Evolutionary conservation across 1,140 invertebrate species (phyloP).

Genomic region (Phthorimaea operculella): DNA sequence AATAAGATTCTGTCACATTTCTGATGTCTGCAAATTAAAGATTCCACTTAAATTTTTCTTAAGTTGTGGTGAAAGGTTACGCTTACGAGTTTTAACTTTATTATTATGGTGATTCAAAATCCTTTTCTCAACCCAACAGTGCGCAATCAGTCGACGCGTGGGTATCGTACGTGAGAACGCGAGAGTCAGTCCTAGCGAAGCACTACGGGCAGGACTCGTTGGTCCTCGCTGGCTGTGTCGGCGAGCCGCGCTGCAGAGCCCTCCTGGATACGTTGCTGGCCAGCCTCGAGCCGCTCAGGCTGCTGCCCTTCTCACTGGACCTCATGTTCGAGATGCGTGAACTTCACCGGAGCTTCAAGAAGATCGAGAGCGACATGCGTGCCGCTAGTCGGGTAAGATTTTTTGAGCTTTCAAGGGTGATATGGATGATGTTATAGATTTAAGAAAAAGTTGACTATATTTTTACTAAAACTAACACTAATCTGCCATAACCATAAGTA

Average conservation of each 20-base stretch:
- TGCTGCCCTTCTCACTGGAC: conserved; percentile 83
- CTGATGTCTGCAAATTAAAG: too few relatives aligned
- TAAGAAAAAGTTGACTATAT: background rate
- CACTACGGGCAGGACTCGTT: conserved; percentile 81
- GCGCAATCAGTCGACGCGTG: conserved; percentile 85
- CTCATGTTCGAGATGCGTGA: conserved; percentile 83
- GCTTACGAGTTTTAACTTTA: too few relatives aligned
- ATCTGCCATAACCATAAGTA: conserved; percentile 4
- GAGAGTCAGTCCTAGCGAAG: conserved; percentile 83
- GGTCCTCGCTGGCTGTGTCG: conserved; percentile 75
- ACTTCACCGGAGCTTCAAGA: conserved; percentile 79
- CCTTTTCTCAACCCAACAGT: conserved; percentile 60
- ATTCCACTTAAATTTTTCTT: too few relatives aligned
- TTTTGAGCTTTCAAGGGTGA: background rate
- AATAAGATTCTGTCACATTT: too few relatives aligned
- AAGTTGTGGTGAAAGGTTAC: too few relatives aligned
- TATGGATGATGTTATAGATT: background rate
- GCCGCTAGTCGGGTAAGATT: conserved; percentile 61
- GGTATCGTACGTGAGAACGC: conserved; percentile 83
- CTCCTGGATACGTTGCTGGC: conserved; percentile 79
- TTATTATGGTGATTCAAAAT: too few relatives aligned
- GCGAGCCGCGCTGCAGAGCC: conserved; percentile 71
- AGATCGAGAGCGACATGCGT: conserved; percentile 70
- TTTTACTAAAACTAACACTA: background rate
- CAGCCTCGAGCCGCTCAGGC: conserved; percentile 79